These are phyloP conservation scores for Acrossocheilus fasciatus DNA, from an alignment of 2,797 vertebrate species.

Conservation along the genomic window DNA sequence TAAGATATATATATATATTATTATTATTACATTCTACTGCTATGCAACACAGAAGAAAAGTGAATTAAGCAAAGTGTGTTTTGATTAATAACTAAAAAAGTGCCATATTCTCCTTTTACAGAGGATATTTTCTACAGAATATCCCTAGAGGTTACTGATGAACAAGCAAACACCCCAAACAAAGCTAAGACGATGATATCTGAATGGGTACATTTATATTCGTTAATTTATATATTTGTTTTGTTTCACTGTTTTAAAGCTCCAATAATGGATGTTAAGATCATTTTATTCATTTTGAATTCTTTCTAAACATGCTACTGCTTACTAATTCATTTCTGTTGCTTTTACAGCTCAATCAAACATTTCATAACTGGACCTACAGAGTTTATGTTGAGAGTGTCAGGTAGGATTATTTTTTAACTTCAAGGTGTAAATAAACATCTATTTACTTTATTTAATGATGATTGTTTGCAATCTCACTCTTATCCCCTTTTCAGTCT, in stretches of 20 bases:
- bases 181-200: constrained; percentile 75
- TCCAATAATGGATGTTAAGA: neutral
- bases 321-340: constrained; percentile 61
- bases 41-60: constrained; percentile 65
- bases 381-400: constrained; percentile 82
- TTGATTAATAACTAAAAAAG: constrained; percentile 9
- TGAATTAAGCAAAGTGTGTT: neutral
- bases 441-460: neutral
- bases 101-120: constrained; percentile 71
- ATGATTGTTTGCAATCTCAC: neutral
- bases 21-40: constrained; percentile 66
- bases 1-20: neutral
- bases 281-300: neutral
- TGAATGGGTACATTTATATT: constrained; percentile 82
- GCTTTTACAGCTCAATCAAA: constrained; percentile 88
- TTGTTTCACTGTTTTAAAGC: neutral
- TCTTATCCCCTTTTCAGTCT: constrained; percentile 58
- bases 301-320: constrained; percentile 6
- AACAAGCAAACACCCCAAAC: constrained; percentile 60
- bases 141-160: constrained; percentile 76
- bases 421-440: neutral
- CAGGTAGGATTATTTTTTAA: constrained; percentile 79
- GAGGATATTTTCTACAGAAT: constrained; percentile 87
- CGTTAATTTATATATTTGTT: neutral
- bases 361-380: constrained; percentile 89